Percentiles rank a stretch among this genome's conserved stretches.
These are phyloP conservation scores for Coreoperca whiteheadi DNA, from an alignment of 2,113 vertebrate species.

Conservation along the genomic window DNA sequence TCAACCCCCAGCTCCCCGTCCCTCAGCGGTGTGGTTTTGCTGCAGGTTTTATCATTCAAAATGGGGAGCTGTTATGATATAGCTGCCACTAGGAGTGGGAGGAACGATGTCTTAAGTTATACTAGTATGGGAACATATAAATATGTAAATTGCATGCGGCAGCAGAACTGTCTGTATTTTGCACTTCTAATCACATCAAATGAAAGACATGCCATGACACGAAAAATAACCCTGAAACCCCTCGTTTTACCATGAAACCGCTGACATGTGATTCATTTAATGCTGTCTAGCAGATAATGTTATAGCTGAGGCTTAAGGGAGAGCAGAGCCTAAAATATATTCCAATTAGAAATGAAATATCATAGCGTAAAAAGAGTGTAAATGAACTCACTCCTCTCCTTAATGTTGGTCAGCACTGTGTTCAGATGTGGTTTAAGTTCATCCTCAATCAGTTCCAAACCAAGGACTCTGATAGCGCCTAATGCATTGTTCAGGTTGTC, in stretches of 20 bases:
- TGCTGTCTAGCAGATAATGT: background rate
- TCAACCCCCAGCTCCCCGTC: background rate
- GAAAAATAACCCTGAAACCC: background rate
- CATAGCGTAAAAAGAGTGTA: background rate
- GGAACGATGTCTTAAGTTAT: background rate
- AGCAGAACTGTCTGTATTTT: background rate
- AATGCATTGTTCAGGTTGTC: slow-evolving; percentile 80
- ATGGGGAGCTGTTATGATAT: background rate
- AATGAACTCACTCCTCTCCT: slow-evolving; percentile 75
- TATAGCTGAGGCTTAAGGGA: background rate
- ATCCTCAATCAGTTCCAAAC: slow-evolving; percentile 78
- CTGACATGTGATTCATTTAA: background rate
- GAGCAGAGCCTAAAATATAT: background rate
- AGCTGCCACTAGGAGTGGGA: slow-evolving; percentile 12
- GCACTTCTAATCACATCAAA: slow-evolving; percentile 15
- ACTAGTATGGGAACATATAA: background rate
- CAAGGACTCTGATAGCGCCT: slow-evolving; percentile 79
- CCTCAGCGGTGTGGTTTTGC: background rate
- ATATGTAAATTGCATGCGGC: slow-evolving; percentile 31
- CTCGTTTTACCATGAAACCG: background rate
- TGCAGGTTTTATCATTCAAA: slow-evolving; percentile 1
- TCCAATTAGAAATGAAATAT: background rate
- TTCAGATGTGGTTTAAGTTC: slow-evolving; percentile 82
- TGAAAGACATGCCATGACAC: background rate
- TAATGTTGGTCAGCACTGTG: slow-evolving; percentile 73